phyloP scores from a whole-genome alignment of 2,888 invertebrate species.

The Spilarctia lutea region DNA sequence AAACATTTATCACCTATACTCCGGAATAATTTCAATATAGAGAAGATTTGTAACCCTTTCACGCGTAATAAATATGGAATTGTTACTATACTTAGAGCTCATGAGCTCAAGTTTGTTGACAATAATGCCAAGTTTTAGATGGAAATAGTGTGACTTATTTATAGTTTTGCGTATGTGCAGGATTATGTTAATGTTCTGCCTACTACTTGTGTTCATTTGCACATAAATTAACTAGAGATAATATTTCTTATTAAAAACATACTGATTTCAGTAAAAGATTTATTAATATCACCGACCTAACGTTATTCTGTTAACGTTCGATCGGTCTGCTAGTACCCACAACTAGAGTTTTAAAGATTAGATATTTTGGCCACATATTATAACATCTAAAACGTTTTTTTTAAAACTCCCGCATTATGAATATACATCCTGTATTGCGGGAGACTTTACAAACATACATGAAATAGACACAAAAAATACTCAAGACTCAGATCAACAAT shows the following conservation, averaged over 20 bases:
- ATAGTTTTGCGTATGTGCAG: too few species aligned
- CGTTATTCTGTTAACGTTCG: slow-evolving; percentile 23
- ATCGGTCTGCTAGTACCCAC: slow-evolving; percentile 36
- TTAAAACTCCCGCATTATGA: too few species aligned
- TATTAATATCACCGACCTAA: neutral
- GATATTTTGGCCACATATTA: slow-evolving; percentile 40
- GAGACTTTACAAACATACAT: too few species aligned
- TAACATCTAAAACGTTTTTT: slow-evolving; percentile 23
- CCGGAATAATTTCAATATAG: neutral
- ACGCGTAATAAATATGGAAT: neutral
- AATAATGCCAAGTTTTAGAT: neutral
- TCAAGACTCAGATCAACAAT: too few species aligned
- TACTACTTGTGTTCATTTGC: too few species aligned
- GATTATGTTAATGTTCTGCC: too few species aligned
- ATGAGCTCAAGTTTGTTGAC: neutral
- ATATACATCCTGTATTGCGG: too few species aligned
- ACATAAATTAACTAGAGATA: neutral
- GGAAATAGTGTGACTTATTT: neutral
- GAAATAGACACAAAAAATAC: too few species aligned
- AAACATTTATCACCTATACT: neutral
- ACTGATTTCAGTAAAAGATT: neutral
- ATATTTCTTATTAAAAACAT: neutral
- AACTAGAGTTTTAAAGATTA: slow-evolving; percentile 33
- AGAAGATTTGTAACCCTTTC: neutral
- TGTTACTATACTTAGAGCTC: slow-evolving; percentile 9